phyloP scores from a whole-genome alignment of 2,113 vertebrate genomes.

The Notarius lentiginosus region DNA sequence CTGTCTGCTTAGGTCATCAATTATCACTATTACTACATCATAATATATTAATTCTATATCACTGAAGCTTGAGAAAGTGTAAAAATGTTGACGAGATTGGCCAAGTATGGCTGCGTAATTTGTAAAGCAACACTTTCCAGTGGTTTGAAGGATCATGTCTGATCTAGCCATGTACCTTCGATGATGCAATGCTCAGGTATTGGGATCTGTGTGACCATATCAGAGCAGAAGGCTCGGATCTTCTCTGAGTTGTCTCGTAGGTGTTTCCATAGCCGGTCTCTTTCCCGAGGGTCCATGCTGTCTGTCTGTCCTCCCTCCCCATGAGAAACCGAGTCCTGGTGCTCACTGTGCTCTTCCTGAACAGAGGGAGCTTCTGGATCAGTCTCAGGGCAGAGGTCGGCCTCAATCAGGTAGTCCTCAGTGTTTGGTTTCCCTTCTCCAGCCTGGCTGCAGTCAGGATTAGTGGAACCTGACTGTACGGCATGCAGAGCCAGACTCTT shows the following conservation, averaged over 20 bases:
- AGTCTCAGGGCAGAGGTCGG: constrained; percentile 62
- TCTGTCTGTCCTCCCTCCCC: constrained; percentile 49
- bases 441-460: constrained; percentile 69
- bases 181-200: constrained; percentile 86
- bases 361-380: constrained; percentile 27
- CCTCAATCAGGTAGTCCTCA: constrained; percentile 69
- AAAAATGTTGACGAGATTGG: no score
- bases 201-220: constrained; percentile 82
- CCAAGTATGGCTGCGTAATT: background rate
- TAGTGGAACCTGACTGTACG: constrained; percentile 67
- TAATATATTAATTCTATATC: background rate
- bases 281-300: constrained; percentile 49
- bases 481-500: constrained; percentile 85
- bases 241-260: constrained; percentile 82
- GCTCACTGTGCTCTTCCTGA: constrained; percentile 55
- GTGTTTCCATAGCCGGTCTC: constrained; percentile 83
- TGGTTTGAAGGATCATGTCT: background rate
- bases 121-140: background rate
- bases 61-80: background rate
- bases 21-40: background rate
- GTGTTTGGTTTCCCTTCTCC: constrained; percentile 64
- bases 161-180: constrained; percentile 79
- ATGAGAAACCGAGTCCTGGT: constrained; percentile 40
- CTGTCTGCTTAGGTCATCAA: background rate
- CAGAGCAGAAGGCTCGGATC: constrained; percentile 79